phyloP scores from a whole-genome alignment of 1,140 invertebrate genomes.

The Cydia strobilella region DNA sequence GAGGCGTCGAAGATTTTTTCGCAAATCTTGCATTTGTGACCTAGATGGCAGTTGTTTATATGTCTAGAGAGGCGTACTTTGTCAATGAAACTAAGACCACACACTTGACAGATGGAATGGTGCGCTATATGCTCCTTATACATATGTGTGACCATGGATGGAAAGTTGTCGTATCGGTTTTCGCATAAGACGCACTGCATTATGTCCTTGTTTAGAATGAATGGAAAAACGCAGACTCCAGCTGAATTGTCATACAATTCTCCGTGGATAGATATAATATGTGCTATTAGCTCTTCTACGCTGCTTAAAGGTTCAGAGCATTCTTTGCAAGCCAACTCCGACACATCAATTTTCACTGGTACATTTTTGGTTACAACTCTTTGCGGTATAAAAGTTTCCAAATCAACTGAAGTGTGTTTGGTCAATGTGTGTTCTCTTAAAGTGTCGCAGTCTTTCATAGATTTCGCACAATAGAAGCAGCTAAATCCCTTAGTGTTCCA shows the following conservation, averaged over 20 bases:
- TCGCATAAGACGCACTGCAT: slow-evolving; percentile 50
- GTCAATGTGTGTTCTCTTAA: slow-evolving; percentile 49
- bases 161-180: slow-evolving; percentile 51
- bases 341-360: slow-evolving; percentile 57
- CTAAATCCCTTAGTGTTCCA: slow-evolving; percentile 57
- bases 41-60: slow-evolving; percentile 49
- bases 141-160: slow-evolving; percentile 54
- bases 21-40: slow-evolving; percentile 48
- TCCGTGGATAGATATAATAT: slow-evolving; percentile 46
- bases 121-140: slow-evolving; percentile 52
- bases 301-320: slow-evolving; percentile 40
- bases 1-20: slow-evolving; percentile 45
- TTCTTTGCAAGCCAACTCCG: slow-evolving; percentile 46
- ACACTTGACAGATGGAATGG: slow-evolving; percentile 54
- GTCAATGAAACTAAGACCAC: slow-evolving; percentile 55
- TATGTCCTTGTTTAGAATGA: slow-evolving; percentile 44
- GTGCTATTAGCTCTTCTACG: slow-evolving; percentile 49
- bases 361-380: slow-evolving; percentile 58
- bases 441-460: slow-evolving; percentile 48
- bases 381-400: slow-evolving; percentile 49
- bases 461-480: slow-evolving; percentile 59
- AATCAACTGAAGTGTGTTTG: slow-evolving; percentile 45
- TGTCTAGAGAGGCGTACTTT: slow-evolving; percentile 51
- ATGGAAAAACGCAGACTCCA: slow-evolving; percentile 53
- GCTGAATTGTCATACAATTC: slow-evolving; percentile 45